phyloP scores from a whole-genome alignment of 2,113 vertebrate species.

The Ictalurus punctatus region DNA sequence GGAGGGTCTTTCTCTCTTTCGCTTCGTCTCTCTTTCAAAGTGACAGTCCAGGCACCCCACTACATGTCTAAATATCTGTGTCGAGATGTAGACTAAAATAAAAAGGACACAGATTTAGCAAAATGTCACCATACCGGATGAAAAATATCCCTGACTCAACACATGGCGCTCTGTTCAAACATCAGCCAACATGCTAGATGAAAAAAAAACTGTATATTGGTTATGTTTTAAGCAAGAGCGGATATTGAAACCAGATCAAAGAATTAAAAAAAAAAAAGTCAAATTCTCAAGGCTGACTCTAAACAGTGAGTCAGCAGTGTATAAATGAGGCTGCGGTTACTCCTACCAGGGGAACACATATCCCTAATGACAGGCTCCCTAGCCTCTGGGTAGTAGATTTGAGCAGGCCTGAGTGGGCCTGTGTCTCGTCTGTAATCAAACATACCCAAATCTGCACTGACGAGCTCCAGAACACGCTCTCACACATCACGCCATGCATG shows the following conservation, averaged over 20 bases:
- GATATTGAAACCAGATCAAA: constrained; percentile 47
- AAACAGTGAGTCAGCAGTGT: constrained; percentile 52
- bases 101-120: neutral
- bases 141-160: constrained; percentile 13
- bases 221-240: constrained; percentile 32
- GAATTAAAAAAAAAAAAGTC: constrained; percentile 31
- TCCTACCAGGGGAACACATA: constrained; percentile 47
- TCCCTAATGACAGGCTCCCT: constrained; percentile 41
- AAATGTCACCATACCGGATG: neutral
- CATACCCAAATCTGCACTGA: constrained; percentile 65
- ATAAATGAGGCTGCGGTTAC: constrained; percentile 52
- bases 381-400: constrained; percentile 35
- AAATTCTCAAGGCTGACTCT: constrained; percentile 42
- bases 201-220: constrained; percentile 38
- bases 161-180: constrained; percentile 21
- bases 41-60: constrained; percentile 67
- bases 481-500: constrained; percentile 32
- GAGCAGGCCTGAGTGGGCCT: constrained; percentile 54
- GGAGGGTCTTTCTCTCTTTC: constrained; percentile 41
- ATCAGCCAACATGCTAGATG: constrained; percentile 45
- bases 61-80: constrained; percentile 62
- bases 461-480: constrained; percentile 57
- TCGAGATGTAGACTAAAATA: neutral
- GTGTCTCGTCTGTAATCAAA: constrained; percentile 68
- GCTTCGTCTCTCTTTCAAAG: constrained; percentile 54